Evolutionary conservation across 2,888 invertebrate genomes (phyloP).

Genomic region (Hyposoter dolosus): DNA sequence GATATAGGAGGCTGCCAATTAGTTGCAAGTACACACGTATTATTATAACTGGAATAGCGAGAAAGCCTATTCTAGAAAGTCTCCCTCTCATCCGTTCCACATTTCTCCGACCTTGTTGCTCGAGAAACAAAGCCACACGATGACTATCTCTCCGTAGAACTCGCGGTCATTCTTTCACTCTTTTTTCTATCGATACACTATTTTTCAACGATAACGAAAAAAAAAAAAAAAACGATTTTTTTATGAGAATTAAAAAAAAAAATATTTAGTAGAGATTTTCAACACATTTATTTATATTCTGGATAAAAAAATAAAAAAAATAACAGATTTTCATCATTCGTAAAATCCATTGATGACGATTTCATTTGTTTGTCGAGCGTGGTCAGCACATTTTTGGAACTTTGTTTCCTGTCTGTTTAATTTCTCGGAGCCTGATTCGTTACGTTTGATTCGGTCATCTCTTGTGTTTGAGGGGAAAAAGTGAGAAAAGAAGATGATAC

Average conservation of each 20-base stretch:
- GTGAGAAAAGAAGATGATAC: background rate
- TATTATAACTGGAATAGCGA: conserved; percentile 49
- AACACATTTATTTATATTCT: too few relatives aligned
- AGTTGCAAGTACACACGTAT: conserved; percentile 42
- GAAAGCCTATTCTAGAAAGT: conserved; percentile 61
- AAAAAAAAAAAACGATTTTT: background rate
- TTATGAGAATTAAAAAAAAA: too few relatives aligned
- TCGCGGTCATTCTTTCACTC: background rate
- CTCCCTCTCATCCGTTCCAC: conserved; percentile 48
- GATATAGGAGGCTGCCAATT: conserved; percentile 38
- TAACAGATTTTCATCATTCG: too few relatives aligned
- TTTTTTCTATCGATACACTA: background rate
- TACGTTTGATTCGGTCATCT: too few relatives aligned
- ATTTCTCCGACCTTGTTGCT: conserved; percentile 64
- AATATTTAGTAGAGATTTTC: too few relatives aligned
- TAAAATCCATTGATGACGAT: too few relatives aligned
- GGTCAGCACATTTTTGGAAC: too few relatives aligned
- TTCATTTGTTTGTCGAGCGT: too few relatives aligned
- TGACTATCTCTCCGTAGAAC: conserved; percentile 6
- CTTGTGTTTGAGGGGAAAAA: too few relatives aligned
- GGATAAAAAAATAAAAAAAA: too few relatives aligned
- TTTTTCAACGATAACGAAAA: background rate
- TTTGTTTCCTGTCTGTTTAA: too few relatives aligned
- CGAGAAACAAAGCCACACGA: conserved; percentile 35
- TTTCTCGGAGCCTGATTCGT: too few relatives aligned